Conservation (phyloP, 2,113 vertebrate species). For the Poeciliopsis turrubarensis region DNA sequence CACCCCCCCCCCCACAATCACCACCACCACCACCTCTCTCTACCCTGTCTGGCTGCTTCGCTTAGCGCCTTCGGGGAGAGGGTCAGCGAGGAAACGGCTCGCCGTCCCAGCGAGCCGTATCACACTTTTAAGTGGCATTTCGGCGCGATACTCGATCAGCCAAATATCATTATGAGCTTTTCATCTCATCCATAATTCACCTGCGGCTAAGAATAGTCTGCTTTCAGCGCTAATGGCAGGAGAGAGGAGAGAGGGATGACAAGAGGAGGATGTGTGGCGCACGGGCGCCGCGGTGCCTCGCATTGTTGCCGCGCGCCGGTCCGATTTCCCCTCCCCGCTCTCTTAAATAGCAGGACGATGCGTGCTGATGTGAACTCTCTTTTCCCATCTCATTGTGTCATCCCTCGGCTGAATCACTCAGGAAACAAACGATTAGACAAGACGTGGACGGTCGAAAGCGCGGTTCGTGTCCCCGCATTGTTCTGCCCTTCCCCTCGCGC, state of each 20-base stretch:
- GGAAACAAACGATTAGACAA: conserved; percentile 66
- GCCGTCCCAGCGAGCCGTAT: conserved; percentile 44
- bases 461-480: conserved; percentile 55
- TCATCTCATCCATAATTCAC: conserved; percentile 79
- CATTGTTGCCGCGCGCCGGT: conserved; percentile 46
- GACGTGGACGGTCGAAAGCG: conserved; percentile 39
- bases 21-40: conserved; percentile 1
- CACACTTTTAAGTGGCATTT: conserved; percentile 74
- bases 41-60: conserved; percentile 8
- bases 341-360: conserved; percentile 38
- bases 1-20: not conserved
- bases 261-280: conserved; percentile 27
- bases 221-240: conserved; percentile 35
- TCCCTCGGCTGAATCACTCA: conserved; percentile 41
- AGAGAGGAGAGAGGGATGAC: conserved; percentile 37
- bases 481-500: conserved; percentile 62
- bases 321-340: conserved; percentile 45
- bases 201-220: conserved; percentile 68
- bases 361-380: conserved; percentile 24
- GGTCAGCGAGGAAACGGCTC: conserved; percentile 5
- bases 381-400: conserved; percentile 65
- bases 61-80: conserved; percentile 20
- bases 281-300: not conserved
- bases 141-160: conserved; percentile 73
- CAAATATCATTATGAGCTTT: conserved; percentile 72